Percentiles rank a stretch among this genome's conserved stretches.
phyloP scores from a whole-genome alignment of 2,888 invertebrate genomes.

The Salpingus planirostris region DNA sequence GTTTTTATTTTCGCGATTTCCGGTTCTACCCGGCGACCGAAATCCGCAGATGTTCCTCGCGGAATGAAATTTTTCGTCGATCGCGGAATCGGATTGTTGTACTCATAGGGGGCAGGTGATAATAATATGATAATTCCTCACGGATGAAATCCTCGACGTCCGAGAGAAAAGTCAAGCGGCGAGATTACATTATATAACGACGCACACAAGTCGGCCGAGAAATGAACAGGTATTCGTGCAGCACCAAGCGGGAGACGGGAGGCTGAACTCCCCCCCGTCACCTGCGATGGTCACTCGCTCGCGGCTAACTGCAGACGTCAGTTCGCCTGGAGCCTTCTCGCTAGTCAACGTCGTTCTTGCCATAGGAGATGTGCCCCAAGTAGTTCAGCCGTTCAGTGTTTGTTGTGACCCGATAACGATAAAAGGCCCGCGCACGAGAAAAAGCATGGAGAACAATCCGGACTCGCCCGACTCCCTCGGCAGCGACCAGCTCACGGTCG shows the following conservation, averaged over 20 bases:
- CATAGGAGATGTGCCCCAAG: slow-evolving; percentile 31
- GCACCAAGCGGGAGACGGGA: slow-evolving; percentile 18
- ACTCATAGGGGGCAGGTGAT: too few species aligned
- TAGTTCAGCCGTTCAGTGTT: too few species aligned
- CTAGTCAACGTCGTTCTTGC: slow-evolving; percentile 35
- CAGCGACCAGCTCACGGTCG: slow-evolving; percentile 39
- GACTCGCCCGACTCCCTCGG: slow-evolving; percentile 41
- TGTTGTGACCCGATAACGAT: slow-evolving; percentile 12
- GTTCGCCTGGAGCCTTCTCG: slow-evolving; percentile 39
- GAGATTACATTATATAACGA: slow-evolving; percentile 36
- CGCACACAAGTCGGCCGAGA: slow-evolving; percentile 24
- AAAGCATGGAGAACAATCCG: slow-evolving; percentile 40
- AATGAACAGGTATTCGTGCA: slow-evolving; percentile 30
- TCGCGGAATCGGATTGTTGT: too few species aligned
- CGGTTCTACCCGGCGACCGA: too few species aligned
- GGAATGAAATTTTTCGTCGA: too few species aligned
- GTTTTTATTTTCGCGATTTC: too few species aligned
- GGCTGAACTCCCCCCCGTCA: slow-evolving; percentile 24
- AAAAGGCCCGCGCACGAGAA: too few species aligned
- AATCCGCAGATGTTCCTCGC: too few species aligned
- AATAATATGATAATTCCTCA: too few species aligned
- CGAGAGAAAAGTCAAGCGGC: too few species aligned
- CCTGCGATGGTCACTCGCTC: slow-evolving; percentile 35
- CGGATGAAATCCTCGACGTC: too few species aligned
- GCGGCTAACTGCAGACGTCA: slow-evolving; percentile 38